Evolutionary conservation across 2,113 vertebrate genomes (phyloP).

Genomic region (Gopherus flavomarginatus): DNA sequence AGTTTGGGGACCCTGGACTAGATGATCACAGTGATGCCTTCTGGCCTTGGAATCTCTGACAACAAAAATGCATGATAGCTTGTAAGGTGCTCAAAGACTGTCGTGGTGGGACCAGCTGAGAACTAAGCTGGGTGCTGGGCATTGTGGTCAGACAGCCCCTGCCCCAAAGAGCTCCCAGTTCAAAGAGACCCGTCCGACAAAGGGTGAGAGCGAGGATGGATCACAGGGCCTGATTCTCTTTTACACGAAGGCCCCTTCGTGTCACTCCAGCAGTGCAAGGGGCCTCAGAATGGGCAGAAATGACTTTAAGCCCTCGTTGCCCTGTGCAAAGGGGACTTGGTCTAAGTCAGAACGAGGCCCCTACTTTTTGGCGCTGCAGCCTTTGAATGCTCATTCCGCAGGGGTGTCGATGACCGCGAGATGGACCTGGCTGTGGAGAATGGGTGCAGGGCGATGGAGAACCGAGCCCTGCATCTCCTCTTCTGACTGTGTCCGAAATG

Average conservation of each 20-base stretch:
- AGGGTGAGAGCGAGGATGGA: neutral
- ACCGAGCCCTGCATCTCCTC: neutral
- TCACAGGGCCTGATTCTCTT: neutral
- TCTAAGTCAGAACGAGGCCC: neutral
- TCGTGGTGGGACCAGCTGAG: neutral
- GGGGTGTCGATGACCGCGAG: neutral
- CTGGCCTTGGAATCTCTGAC: neutral
- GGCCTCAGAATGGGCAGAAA: neutral
- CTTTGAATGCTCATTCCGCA: neutral
- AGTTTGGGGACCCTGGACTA: too few relatives aligned
- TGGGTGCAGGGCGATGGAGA: neutral
- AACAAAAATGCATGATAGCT: neutral
- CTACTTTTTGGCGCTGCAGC: neutral
- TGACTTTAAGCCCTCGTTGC: rapidly evolving
- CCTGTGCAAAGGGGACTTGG: rapidly evolving
- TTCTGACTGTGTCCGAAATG: rapidly evolving
- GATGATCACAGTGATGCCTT: neutral
- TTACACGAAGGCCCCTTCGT: neutral
- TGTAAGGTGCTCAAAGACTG: neutral
- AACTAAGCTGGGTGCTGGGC: neutral
- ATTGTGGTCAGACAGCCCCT: neutral
- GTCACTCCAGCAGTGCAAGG: neutral
- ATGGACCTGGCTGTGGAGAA: neutral
- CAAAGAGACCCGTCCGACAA: neutral
- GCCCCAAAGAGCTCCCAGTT: neutral